Percentiles rank a stretch among this genome's conserved stretches.
phyloP scores from a whole-genome alignment of 2,888 invertebrate species.

The Heliconius ethilla region DNA sequence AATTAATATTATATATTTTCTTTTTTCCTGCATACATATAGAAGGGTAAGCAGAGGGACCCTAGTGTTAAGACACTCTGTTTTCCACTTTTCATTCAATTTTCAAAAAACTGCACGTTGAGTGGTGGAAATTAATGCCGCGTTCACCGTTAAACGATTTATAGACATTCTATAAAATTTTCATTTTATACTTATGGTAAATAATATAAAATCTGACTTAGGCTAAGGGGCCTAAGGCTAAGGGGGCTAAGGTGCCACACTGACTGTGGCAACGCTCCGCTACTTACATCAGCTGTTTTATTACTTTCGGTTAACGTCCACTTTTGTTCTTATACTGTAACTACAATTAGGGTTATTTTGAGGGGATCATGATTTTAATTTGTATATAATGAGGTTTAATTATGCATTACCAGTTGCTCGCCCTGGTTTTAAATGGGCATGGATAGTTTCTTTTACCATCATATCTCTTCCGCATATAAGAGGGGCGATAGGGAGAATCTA shows the following conservation, averaged over 20 bases:
- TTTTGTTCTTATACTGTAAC: conserved; percentile 2
- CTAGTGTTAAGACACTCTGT: neutral
- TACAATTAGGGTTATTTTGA: conserved; percentile 9
- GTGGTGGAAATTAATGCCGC: no score
- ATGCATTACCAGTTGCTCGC: no score
- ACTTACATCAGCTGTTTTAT: conserved; percentile 15
- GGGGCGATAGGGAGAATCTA: no score
- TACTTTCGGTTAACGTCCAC: neutral
- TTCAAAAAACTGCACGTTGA: no score
- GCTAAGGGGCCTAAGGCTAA: no score
- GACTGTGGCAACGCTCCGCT: neutral
- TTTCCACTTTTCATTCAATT: neutral
- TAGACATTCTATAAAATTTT: neutral
- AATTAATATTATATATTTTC: neutral
- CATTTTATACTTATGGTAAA: neutral
- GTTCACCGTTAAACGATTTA: no score
- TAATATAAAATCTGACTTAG: neutral
- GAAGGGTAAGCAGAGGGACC: neutral
- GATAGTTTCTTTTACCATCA: no score
- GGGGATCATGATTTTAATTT: conserved; percentile 15
- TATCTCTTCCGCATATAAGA: no score
- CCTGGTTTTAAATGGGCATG: no score
- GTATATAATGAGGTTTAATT: neutral
- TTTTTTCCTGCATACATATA: neutral
- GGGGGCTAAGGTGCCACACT: no score